Percentiles rank a stretch among this genome's conserved stretches.
Conservation (phyloP, 2,113 vertebrate species). For the Ictalurus furcatus region DNA sequence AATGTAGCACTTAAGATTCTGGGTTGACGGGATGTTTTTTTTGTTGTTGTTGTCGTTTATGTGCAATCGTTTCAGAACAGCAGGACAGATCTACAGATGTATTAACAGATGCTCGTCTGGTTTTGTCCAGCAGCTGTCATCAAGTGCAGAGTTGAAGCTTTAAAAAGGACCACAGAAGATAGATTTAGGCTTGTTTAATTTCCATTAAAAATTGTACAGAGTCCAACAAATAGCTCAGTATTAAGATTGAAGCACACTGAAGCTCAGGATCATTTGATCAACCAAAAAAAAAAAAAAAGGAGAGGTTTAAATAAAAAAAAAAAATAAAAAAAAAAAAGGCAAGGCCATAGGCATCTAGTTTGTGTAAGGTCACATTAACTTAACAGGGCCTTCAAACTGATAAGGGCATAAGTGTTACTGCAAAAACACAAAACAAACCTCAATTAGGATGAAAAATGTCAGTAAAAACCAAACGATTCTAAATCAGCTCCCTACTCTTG, state of each 20-base stretch:
- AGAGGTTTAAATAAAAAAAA: neutral
- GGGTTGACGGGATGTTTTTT: no score
- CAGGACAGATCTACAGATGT: no score
- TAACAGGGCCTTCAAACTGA: neutral
- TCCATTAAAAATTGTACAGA: slow-evolving; percentile 1
- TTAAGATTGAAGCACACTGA: neutral
- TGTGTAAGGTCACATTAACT: neutral
- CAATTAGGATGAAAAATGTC: neutral
- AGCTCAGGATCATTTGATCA: neutral
- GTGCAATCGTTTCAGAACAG: no score
- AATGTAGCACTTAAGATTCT: neutral
- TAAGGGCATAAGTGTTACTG: neutral
- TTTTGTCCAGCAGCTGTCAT: no score
- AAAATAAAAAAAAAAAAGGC: neutral
- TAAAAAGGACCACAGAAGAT: neutral
- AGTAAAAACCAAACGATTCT: neutral
- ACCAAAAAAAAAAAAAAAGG: neutral
- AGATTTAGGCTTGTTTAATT: slow-evolving; percentile 13
- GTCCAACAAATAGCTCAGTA: neutral
- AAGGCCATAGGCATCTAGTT: neutral
- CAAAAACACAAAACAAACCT: neutral
- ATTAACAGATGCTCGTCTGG: no score
- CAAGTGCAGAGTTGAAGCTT: neutral
- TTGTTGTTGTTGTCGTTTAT: no score
- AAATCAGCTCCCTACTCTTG: neutral